These are phyloP conservation scores for Ectemnius continuus DNA, from an alignment of 2,888 invertebrate species.

Conservation along the genomic window DNA sequence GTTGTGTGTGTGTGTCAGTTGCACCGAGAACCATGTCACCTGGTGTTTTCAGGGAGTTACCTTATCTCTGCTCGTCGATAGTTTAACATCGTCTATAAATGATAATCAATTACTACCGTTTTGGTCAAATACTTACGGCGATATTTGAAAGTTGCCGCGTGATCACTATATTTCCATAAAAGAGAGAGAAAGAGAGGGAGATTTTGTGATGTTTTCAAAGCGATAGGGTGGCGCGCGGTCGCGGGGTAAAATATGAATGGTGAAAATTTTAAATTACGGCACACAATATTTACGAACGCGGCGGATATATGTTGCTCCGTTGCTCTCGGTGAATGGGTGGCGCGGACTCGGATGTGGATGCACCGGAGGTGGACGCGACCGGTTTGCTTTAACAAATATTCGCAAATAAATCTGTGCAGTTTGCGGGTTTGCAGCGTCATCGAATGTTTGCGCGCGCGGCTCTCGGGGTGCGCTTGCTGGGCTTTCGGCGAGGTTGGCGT, in stretches of 20 bases:
- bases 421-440: slow-evolving; percentile 18
- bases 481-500: background rate
- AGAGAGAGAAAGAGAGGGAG: no score
- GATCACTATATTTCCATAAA: slow-evolving; percentile 28
- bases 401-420: slow-evolving; percentile 48
- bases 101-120: slow-evolving; percentile 46
- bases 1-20: background rate
- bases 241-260: slow-evolving; percentile 48
- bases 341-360: background rate
- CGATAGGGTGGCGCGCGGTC: background rate
- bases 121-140: slow-evolving; percentile 52
- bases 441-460: slow-evolving; percentile 32
- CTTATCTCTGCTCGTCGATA: slow-evolving; percentile 21
- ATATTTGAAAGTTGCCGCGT: slow-evolving; percentile 26
- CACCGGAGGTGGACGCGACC: slow-evolving; percentile 10
- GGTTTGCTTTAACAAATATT: slow-evolving; percentile 34
- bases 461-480: background rate
- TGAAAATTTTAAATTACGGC: slow-evolving; percentile 53
- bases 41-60: background rate
- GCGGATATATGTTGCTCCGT: no score
- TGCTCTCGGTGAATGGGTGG: no score
- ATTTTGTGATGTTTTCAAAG: no score
- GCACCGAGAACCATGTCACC: no score
- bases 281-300: slow-evolving; percentile 36
- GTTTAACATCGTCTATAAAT: slow-evolving; percentile 34